Evolutionary conservation across 1,140 invertebrate genomes (phyloP).

Genomic region (Berghia stephanieae): DNA sequence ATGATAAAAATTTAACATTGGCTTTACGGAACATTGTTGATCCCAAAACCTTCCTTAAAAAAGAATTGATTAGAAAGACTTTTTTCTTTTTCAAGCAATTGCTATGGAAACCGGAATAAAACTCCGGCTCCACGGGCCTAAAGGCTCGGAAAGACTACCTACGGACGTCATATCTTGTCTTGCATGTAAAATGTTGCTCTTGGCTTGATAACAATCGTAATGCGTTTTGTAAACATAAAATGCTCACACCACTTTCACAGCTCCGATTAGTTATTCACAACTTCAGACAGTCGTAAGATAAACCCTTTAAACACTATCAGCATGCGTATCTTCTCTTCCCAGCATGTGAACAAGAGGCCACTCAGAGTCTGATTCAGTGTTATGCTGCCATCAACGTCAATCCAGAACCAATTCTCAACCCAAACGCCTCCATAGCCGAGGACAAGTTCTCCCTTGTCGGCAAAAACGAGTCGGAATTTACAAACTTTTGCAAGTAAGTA

Average conservation of each 20-base stretch:
- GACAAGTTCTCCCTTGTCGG: constrained; percentile 38
- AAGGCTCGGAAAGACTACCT: not conserved
- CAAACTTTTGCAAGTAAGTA: constrained; percentile 39
- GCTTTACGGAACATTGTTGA: too few relatives aligned
- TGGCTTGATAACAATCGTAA: not conserved
- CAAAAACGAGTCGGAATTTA: constrained; percentile 4
- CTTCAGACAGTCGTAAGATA: not conserved
- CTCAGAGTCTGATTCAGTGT: constrained; percentile 36
- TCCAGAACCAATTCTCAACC: constrained; percentile 27
- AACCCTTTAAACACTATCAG: not conserved
- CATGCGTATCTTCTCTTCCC: not conserved
- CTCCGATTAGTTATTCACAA: too few relatives aligned
- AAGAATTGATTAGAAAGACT: too few relatives aligned
- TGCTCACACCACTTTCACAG: too few relatives aligned
- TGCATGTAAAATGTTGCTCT: not conserved
- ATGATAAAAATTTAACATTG: too few relatives aligned
- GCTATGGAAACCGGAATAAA: too few relatives aligned
- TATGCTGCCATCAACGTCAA: constrained; percentile 30
- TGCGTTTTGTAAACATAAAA: not conserved
- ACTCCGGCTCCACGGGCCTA: too few relatives aligned
- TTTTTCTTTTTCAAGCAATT: too few relatives aligned
- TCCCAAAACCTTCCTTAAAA: too few relatives aligned
- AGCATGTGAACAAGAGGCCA: constrained; percentile 31
- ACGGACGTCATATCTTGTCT: not conserved
- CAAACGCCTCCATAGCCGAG: constrained; percentile 31